Conservation (phyloP, 1,140 invertebrate species). For the Saccostrea cuccullata region DNA sequence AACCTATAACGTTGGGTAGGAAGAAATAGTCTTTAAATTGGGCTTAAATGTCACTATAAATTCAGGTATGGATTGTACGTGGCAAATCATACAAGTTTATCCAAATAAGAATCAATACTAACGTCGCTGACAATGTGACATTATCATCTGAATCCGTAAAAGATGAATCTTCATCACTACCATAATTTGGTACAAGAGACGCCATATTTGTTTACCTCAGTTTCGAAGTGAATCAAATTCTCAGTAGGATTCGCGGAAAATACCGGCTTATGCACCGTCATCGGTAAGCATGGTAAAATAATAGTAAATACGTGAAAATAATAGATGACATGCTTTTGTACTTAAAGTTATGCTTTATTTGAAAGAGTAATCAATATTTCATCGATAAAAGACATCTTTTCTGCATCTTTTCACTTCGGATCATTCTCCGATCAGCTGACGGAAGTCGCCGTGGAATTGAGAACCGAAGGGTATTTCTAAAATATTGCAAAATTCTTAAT, state of each 20-base stretch:
- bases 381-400: neutral
- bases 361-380: neutral
- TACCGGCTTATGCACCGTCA: slow-evolving; percentile 60
- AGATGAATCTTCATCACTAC: slow-evolving; percentile 65
- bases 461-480: slow-evolving; percentile 51
- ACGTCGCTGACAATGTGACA: neutral
- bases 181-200: slow-evolving; percentile 84
- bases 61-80: neutral
- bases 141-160: slow-evolving; percentile 73
- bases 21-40: too few species aligned
- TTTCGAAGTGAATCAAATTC: slow-evolving; percentile 51
- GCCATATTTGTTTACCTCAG: slow-evolving; percentile 77
- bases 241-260: slow-evolving; percentile 67
- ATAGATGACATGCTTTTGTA: neutral
- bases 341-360: neutral
- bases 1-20: too few species aligned
- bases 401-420: slow-evolving; percentile 45
- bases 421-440: slow-evolving; percentile 75
- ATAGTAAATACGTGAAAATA: neutral
- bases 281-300: neutral
- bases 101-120: neutral
- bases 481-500: slow-evolving; percentile 22
- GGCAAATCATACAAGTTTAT: neutral
- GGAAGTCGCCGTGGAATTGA: slow-evolving; percentile 70
- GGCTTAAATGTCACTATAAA: too few species aligned